Evolutionary conservation across 2,888 invertebrate species (phyloP).

Genomic region (Tachystola acroxantha): DNA sequence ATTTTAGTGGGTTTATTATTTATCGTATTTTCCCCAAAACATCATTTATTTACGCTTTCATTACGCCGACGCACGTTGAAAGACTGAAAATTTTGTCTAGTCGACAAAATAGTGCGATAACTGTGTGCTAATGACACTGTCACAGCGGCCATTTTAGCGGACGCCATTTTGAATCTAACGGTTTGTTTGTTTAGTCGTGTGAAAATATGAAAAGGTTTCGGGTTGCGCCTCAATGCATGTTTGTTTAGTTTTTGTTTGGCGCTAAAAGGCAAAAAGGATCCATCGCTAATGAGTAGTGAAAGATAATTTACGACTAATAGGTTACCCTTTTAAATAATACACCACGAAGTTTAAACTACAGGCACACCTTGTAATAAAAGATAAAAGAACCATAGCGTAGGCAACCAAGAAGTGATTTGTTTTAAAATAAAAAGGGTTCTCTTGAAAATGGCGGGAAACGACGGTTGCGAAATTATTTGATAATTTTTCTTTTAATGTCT

Average conservation of each 20-base stretch:
- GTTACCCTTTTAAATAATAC: slow-evolving; percentile 3
- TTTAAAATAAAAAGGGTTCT: no score
- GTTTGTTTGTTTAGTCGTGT: slow-evolving; percentile 58
- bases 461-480: no score
- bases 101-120: slow-evolving; percentile 75
- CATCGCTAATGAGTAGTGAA: slow-evolving; percentile 18
- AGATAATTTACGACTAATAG: background rate
- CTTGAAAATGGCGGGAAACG: no score
- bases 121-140: slow-evolving; percentile 68
- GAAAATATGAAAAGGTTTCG: slow-evolving; percentile 41
- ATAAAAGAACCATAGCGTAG: no score
- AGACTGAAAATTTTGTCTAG: slow-evolving; percentile 74
- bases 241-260: slow-evolving; percentile 35
- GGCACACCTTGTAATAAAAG: no score
- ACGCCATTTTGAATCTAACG: slow-evolving; percentile 57
- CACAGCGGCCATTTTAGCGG: slow-evolving; percentile 53
- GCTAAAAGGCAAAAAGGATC: slow-evolving; percentile 10
- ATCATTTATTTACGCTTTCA: slow-evolving; percentile 65
- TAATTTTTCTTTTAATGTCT: no score
- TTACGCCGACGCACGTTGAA: slow-evolving; percentile 66
- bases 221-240: slow-evolving; percentile 29
- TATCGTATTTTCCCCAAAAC: slow-evolving; percentile 62
- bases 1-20: slow-evolving; percentile 62
- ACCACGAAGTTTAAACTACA: background rate
- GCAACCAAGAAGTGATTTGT: no score